Percentiles rank a stretch among this genome's conserved stretches.
These are phyloP conservation scores for Synergus itoensis DNA, from an alignment of 2,888 invertebrate genomes.

Conservation along the genomic window DNA sequence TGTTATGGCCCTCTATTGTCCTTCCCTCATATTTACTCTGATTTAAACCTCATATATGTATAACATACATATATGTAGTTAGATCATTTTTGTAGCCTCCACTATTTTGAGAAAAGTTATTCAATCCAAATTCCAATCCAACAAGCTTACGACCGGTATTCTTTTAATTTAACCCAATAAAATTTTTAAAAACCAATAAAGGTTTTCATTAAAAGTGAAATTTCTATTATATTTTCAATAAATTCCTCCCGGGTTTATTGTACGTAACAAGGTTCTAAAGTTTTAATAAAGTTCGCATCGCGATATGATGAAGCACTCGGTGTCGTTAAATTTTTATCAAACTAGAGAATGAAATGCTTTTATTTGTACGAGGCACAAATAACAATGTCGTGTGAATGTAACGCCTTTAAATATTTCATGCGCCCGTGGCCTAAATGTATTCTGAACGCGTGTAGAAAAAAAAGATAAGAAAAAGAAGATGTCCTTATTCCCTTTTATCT, in stretches of 20 bases:
- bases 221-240: background rate
- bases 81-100: background rate
- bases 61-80: no score
- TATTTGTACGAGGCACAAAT: constrained; percentile 17
- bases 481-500: constrained; percentile 6
- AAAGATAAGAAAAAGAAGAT: constrained; percentile 19
- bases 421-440: constrained; percentile 26
- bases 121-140: background rate
- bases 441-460: constrained; percentile 28
- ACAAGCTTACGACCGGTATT: background rate
- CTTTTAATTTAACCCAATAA: background rate
- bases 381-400: constrained; percentile 22
- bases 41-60: background rate
- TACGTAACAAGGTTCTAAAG: constrained; percentile 9
- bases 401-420: constrained; percentile 34
- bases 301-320: constrained; percentile 2
- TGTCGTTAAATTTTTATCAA: constrained; percentile 8
- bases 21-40: background rate
- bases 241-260: background rate
- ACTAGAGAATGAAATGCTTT: constrained; percentile 14
- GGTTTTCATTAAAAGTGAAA: background rate
- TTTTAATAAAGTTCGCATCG: background rate
- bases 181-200: background rate
- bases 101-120: background rate
- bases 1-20: background rate